Conservation (phyloP, 2,888 invertebrate species). For the Bugula neritina region DNA sequence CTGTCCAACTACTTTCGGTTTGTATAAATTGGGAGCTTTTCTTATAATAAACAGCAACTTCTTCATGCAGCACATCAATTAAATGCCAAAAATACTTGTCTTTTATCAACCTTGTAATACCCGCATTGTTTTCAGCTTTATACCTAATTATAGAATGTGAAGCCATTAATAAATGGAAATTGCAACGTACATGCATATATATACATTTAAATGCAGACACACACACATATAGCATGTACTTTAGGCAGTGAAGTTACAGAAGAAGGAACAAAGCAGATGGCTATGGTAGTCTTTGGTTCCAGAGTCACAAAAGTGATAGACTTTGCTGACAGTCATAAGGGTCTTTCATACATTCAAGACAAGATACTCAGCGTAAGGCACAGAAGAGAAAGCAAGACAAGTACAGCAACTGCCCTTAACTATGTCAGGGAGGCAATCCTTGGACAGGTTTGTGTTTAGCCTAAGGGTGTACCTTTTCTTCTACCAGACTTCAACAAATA, state of each 20-base stretch:
- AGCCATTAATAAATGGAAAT: too few relatives aligned
- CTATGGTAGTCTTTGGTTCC: constrained; percentile 14
- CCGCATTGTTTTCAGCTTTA: too few relatives aligned
- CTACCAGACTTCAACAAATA: too few relatives aligned
- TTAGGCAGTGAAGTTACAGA: constrained; percentile 13
- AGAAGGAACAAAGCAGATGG: constrained; percentile 13
- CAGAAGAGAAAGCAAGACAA: constrained; percentile 11
- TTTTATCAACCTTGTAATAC: too few relatives aligned
- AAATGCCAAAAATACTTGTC: too few relatives aligned
- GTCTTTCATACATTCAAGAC: neutral
- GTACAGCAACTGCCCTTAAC: constrained; percentile 17
- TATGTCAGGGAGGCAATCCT: constrained; percentile 15
- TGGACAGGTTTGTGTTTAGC: neutral
- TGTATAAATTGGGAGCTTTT: too few relatives aligned
- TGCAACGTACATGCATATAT: too few relatives aligned
- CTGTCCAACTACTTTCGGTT: constrained; percentile 19
- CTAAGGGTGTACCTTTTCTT: neutral
- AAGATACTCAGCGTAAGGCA: constrained; percentile 8
- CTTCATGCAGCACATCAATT: too few relatives aligned
- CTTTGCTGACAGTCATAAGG: constrained; percentile 15
- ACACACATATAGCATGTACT: too few relatives aligned
- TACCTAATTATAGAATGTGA: too few relatives aligned
- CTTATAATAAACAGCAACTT: too few relatives aligned
- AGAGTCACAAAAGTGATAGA: constrained; percentile 6
- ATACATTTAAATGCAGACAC: too few relatives aligned